A percentile compares a stretch with the other conserved stretches of the same genome.
These are phyloP conservation scores for Cavia porcellus DNA, from an alignment of 2,113 vertebrate species.

Conservation along the genomic window DNA sequence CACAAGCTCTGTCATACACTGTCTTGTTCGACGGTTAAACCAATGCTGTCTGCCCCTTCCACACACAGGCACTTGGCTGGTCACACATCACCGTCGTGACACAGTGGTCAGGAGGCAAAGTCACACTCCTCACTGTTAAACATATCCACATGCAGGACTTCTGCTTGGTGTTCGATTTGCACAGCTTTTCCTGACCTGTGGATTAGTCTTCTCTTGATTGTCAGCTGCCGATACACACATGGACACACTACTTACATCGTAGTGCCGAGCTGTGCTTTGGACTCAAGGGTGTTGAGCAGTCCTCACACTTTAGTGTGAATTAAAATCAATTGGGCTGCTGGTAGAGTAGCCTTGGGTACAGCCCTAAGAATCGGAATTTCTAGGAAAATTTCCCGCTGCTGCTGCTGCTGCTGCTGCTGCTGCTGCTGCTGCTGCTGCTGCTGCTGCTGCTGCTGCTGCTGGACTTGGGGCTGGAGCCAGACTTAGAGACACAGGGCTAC, in stretches of 20 bases:
- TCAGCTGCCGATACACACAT: not conserved
- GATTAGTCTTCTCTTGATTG: not conserved
- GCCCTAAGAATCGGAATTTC: not conserved
- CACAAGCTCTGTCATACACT: not conserved
- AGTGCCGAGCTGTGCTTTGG: slow-evolving; percentile 11
- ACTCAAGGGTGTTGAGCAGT: not conserved
- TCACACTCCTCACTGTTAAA: not conserved
- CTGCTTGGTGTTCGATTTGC: not conserved
- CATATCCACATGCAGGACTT: not conserved
- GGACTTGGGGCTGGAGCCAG: not conserved
- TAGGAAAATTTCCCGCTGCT: not conserved
- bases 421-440: too few species aligned
- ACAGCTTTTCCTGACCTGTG: not conserved
- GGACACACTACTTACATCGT: not conserved
- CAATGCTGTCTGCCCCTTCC: not conserved
- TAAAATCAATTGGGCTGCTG: not conserved
- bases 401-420: not conserved
- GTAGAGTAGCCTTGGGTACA: not conserved
- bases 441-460: not conserved
- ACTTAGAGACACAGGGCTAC: not conserved
- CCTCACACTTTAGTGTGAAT: not conserved
- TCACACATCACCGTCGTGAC: not conserved
- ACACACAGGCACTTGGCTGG: not conserved
- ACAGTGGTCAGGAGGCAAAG: not conserved
- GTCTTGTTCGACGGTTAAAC: not conserved